phyloP scores from a whole-genome alignment of 2,888 invertebrate genomes.

The Philonicus albiceps region DNA sequence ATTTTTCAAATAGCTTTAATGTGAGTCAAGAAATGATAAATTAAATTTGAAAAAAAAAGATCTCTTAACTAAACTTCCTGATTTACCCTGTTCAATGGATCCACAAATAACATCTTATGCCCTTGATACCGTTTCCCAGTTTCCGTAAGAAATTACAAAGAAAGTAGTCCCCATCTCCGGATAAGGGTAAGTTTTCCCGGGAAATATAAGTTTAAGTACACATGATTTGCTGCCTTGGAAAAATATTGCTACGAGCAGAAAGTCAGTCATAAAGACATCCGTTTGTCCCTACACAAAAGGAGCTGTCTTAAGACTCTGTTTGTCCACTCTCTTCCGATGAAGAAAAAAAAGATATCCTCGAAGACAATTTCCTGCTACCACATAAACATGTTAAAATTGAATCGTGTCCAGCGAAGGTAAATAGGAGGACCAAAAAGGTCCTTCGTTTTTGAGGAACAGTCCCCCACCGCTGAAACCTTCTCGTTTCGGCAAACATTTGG shows the following conservation, averaged over 20 bases:
- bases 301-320: constrained; percentile 16
- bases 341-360: constrained; percentile 30
- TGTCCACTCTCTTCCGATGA: constrained; percentile 9
- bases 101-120: not conserved
- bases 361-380: constrained; percentile 47
- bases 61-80: not conserved
- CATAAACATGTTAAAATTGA: constrained; percentile 48
- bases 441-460: not conserved
- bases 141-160: not conserved
- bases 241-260: constrained; percentile 8
- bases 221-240: not conserved
- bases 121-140: not conserved
- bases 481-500: not conserved
- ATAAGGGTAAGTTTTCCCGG: not conserved
- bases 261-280: constrained; percentile 22
- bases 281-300: not conserved
- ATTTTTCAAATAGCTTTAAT: not conserved
- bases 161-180: not conserved
- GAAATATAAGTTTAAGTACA: constrained; percentile 14
- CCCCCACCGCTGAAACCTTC: not conserved
- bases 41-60: not conserved
- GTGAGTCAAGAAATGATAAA: not conserved
- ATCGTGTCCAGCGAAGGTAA: constrained; percentile 43
- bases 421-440: constrained; percentile 6
- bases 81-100: not conserved